These are phyloP conservation scores for Junonia oenone DNA, from an alignment of 2,888 invertebrate species.

Conservation along the genomic window DNA sequence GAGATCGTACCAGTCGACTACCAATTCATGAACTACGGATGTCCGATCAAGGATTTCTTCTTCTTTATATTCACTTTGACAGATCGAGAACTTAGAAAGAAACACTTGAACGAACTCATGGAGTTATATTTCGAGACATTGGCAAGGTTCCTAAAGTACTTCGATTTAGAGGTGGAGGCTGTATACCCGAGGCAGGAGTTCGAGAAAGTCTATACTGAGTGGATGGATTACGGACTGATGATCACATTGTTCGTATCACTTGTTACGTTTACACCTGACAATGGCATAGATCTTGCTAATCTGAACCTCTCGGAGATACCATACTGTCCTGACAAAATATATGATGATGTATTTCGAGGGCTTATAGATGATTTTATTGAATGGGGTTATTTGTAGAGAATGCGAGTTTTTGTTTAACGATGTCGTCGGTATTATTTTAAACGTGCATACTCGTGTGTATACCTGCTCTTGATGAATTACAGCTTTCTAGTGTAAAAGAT, in stretches of 20 bases:
- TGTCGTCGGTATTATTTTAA: too few species aligned
- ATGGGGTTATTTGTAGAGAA: constrained; percentile 15
- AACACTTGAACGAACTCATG: constrained; percentile 40
- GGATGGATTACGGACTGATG: constrained; percentile 45
- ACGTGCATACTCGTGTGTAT: too few species aligned
- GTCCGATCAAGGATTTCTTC: constrained; percentile 43
- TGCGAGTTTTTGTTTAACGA: too few species aligned
- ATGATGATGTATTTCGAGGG: constrained; percentile 36
- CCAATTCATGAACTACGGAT: constrained; percentile 42
- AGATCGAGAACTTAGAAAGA: constrained; percentile 43
- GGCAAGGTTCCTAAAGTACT: constrained; percentile 38
- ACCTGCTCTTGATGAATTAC: too few species aligned
- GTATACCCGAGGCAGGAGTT: constrained; percentile 41
- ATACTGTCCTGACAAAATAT: constrained; percentile 35
- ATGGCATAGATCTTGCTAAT: constrained; percentile 36
- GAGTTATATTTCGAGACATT: constrained; percentile 43
- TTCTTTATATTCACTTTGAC: constrained; percentile 44
- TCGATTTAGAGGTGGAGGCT: constrained; percentile 37
- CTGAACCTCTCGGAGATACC: constrained; percentile 22
- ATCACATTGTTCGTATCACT: constrained; percentile 34
- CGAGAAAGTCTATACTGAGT: constrained; percentile 39
- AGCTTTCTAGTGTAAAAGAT: too few species aligned
- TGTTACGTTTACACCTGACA: constrained; percentile 41
- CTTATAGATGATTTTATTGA: constrained; percentile 38
- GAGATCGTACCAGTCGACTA: constrained; percentile 44